A percentile compares a stretch with the other conserved stretches of the same genome.
These are phyloP conservation scores for Theristicus caerulescens DNA, from an alignment of 2,113 vertebrate genomes.

Conservation along the genomic window DNA sequence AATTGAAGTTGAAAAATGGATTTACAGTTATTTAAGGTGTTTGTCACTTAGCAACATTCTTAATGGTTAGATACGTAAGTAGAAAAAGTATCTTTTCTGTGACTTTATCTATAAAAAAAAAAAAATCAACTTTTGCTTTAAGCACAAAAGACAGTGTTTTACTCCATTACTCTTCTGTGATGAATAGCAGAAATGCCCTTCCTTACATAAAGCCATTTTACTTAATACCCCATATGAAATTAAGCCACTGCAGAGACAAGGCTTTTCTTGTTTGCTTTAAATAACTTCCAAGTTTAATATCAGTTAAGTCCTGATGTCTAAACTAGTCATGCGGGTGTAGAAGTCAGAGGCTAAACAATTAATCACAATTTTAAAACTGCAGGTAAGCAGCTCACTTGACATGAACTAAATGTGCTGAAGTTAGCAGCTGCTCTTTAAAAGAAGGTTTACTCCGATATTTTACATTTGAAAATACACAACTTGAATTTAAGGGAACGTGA, in stretches of 20 bases:
- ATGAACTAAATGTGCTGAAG: neutral
- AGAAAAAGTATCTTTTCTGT: conserved; percentile 45
- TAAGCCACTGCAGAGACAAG: conserved; percentile 4
- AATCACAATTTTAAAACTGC: neutral
- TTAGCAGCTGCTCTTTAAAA: neutral
- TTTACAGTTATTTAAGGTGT: conserved; percentile 61
- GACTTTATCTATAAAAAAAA: conserved; percentile 24
- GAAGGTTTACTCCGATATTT: neutral
- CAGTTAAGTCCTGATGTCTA: neutral
- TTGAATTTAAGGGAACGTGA: neutral
- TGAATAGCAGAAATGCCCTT: conserved; percentile 22
- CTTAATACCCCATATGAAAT: neutral
- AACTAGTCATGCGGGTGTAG: neutral
- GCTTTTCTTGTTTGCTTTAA: conserved; percentile 18
- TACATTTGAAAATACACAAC: neutral
- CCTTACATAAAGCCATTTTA: conserved; percentile 34
- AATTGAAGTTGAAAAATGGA: conserved; percentile 52
- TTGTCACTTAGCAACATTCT: conserved; percentile 47
- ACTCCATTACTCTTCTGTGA: neutral
- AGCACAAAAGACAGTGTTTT: neutral
- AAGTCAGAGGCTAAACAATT: neutral
- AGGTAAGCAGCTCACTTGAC: neutral
- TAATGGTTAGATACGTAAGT: conserved; percentile 41
- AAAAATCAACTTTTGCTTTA: neutral
- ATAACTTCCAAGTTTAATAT: neutral